These are phyloP conservation scores for Scaptomyza hsui DNA, from an alignment of 1,140 invertebrate genomes.

Conservation along the genomic window DNA sequence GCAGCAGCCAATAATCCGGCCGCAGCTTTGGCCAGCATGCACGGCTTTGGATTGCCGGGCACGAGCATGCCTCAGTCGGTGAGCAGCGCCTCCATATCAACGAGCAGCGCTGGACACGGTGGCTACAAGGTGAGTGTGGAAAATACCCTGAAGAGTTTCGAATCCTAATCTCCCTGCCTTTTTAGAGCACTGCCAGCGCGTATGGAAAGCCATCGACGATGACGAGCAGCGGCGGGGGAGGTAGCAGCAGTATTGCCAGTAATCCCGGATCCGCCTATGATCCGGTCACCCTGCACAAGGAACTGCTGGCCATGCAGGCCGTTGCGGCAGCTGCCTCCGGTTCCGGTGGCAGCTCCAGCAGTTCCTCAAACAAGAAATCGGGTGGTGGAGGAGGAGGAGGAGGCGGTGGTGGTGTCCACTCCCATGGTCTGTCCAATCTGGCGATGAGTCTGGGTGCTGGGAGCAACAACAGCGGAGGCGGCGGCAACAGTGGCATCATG, in stretches of 20 bases:
- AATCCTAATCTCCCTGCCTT: no score
- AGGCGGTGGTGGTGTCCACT: conserved; percentile 48
- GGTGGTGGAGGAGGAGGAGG: conserved; percentile 32
- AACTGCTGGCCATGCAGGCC: conserved; percentile 82
- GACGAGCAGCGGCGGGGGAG: conserved; percentile 55
- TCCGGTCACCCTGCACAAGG: conserved; percentile 82
- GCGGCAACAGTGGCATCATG: conserved; percentile 45
- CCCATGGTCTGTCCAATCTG: conserved; percentile 52
- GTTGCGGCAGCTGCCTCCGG: conserved; percentile 77
- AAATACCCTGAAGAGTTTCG: no score
- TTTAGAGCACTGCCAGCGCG: conserved; percentile 69
- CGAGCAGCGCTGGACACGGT: conserved; percentile 64
- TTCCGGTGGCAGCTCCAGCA: conserved; percentile 54
- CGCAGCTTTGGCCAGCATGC: conserved; percentile 75
- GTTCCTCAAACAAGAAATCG: conserved; percentile 80
- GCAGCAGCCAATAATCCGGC: conserved; percentile 78
- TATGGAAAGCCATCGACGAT: conserved; percentile 77
- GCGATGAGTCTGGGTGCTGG: conserved; percentile 42
- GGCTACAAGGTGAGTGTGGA: conserved; percentile 68
- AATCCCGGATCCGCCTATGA: conserved; percentile 79
- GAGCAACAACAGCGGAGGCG: conserved; percentile 1
- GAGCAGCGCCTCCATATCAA: conserved; percentile 62
- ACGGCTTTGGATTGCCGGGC: conserved; percentile 71
- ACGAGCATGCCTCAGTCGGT: conserved; percentile 62
- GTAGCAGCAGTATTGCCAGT: conserved; percentile 52